Conservation (phyloP, 2,113 vertebrate species). For the Corythaeola cristata region DNA sequence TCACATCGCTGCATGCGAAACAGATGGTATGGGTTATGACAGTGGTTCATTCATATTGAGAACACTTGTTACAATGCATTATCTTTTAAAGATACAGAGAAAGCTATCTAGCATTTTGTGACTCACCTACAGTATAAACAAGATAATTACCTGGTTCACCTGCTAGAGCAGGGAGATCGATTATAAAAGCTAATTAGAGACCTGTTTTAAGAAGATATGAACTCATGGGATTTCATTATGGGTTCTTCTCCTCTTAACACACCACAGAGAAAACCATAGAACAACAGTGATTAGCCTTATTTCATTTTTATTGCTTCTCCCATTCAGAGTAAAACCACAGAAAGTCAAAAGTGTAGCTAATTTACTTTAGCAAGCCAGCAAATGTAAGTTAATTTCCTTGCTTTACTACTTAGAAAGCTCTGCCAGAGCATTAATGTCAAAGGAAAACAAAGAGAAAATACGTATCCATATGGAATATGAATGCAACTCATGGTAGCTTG, state of each 20-base stretch:
- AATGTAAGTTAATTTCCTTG: conserved; percentile 71
- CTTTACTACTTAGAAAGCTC: conserved; percentile 60
- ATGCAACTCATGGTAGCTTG: background rate
- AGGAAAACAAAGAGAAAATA: conserved; percentile 52
- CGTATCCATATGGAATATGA: background rate
- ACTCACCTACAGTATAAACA: conserved; percentile 71
- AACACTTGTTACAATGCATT: conserved; percentile 52
- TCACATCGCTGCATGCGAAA: background rate
- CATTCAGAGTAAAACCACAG: conserved; percentile 62
- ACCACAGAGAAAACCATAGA: conserved; percentile 60
- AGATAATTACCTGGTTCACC: conserved; percentile 75
- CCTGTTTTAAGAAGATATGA: conserved; percentile 71
- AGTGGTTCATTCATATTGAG: conserved; percentile 53
- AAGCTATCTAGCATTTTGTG: conserved; percentile 64
- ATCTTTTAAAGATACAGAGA: conserved; percentile 63
- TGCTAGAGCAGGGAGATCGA: conserved; percentile 63
- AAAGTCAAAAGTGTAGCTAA: conserved; percentile 75
- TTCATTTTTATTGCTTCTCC: conserved; percentile 76
- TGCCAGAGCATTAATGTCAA: conserved; percentile 53
- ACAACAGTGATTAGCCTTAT: conserved; percentile 72
- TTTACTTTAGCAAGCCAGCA: conserved; percentile 71
- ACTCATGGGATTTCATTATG: conserved; percentile 65
- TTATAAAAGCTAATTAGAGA: conserved; percentile 77
- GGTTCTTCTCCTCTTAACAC: conserved; percentile 61
- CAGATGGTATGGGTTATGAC: conserved; percentile 43